Evolutionary conservation across 2,888 invertebrate species (phyloP), one percentile per base, ranked within the genome.

Genomic region (Aphidius colemani): DNA sequence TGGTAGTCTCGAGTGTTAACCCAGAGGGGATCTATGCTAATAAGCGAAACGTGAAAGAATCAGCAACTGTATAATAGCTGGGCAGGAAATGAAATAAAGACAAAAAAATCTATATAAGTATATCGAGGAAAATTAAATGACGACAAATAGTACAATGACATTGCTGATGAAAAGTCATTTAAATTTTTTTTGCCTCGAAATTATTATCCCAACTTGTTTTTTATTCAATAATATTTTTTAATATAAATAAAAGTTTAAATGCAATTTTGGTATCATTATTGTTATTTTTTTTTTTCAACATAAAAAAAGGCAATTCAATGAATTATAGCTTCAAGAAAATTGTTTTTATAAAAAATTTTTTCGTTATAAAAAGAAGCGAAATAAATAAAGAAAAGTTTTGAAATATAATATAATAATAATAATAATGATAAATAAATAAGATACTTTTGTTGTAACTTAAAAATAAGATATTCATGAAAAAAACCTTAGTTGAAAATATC

Each of bases 1-100:
- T 55, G 64, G 70, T 30, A 4, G 30, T 67, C 69, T 70, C 67
- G 50, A 70, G 69, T 67, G 53, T 50, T 64, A 65, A 61, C 59
- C 64, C 43, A 44, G 60, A 53, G 53, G 60, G 53, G 45, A 9
- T 60, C 51, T 44, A 60, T 51, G 60, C 53, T 60, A 60, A 60
- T 60, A 51, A 60, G 60, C 51, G n/a, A 51, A 59, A 59, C 30
- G 41, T 43, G 44, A 41, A 51, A 43, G 44, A 30, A 30, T 30
- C 30, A 30, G 30, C 30, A 30, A 30, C 30, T 30, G 30, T 30
- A 30, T 30, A 30, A 30, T 30, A 30, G n/a, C n/a, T n/a, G 53
- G 51, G 50, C 43, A 59, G 51, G 30, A 50, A 11, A 39, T 8
- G 44, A 45, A 30, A n/a, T 0, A 39, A 30, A 45, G 56, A 57